Evolutionary conservation across 2,113 vertebrate species (phyloP).

Genomic region (Hydropotes inermis): DNA sequence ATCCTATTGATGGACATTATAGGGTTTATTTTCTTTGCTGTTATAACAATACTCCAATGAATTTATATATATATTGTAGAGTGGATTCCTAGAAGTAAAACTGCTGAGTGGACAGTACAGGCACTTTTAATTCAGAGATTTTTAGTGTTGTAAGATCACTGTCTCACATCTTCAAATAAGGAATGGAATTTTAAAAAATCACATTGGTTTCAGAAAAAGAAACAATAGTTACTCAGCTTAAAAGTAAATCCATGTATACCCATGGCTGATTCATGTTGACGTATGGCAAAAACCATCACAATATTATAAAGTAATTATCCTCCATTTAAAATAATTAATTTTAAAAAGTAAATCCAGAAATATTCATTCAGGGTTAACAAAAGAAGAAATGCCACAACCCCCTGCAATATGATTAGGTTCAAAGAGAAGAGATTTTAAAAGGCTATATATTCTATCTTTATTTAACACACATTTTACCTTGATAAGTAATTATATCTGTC

Average conservation of each 20-base stretch:
- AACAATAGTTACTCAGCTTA: neutral
- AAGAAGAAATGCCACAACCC: constrained; percentile 37
- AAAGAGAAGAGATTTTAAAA: constrained; percentile 22
- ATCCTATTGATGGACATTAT: neutral
- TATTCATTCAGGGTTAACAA: constrained; percentile 4
- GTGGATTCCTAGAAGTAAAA: constrained; percentile 29
- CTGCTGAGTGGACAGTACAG: neutral
- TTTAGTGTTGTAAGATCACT: neutral
- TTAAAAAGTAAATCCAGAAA: constrained; percentile 34
- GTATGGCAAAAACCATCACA: neutral
- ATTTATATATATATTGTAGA: neutral
- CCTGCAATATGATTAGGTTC: constrained; percentile 2
- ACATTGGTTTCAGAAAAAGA: constrained; percentile 27
- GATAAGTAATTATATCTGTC: constrained; percentile 43
- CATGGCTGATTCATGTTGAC: neutral
- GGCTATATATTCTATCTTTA: neutral
- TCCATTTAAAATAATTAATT: neutral
- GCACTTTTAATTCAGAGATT: constrained; percentile 20
- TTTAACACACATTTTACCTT: constrained; percentile 43
- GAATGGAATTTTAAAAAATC: neutral
- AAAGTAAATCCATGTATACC: constrained; percentile 12
- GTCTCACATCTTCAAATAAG: constrained; percentile 28
- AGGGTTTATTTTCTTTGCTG: neutral
- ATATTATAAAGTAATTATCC: neutral
- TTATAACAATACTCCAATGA: neutral